Percentiles rank a stretch among this genome's conserved stretches.
Evolutionary conservation across 2,797 vertebrate genomes (phyloP).

Genomic region (Dryobates pubescens): DNA sequence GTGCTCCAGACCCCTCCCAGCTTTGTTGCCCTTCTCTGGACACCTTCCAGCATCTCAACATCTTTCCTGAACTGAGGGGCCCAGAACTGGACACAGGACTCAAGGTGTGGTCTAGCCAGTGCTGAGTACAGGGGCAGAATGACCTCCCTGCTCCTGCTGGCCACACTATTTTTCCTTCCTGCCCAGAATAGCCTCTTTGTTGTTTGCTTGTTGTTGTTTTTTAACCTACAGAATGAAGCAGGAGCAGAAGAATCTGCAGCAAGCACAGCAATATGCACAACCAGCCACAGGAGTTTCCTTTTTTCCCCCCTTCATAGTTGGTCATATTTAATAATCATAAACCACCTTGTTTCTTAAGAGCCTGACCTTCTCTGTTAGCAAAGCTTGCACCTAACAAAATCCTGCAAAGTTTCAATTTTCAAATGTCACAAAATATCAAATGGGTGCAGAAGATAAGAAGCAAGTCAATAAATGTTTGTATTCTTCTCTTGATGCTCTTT

Average conservation of each 20-base stretch:
- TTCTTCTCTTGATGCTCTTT: slow-evolving; percentile 54
- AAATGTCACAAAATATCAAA: slow-evolving; percentile 77
- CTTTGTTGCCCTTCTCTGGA: no score
- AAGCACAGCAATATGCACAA: not conserved
- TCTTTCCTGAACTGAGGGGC: no score
- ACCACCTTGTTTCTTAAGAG: slow-evolving; percentile 45
- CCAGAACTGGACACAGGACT: no score
- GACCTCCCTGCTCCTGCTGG: no score
- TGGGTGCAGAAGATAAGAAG: slow-evolving; percentile 59
- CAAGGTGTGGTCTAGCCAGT: no score
- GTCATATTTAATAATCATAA: slow-evolving; percentile 60
- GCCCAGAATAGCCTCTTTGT: not conserved
- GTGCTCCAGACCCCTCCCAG: no score
- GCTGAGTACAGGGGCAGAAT: no score
- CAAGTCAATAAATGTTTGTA: slow-evolving; percentile 70
- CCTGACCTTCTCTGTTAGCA: slow-evolving; percentile 59
- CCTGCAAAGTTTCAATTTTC: slow-evolving; percentile 63
- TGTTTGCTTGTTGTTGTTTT: no score
- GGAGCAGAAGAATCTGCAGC: not conserved
- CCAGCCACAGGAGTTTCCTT: not conserved
- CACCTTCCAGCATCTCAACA: no score
- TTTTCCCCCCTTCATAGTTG: not conserved
- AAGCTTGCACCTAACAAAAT: slow-evolving; percentile 50
- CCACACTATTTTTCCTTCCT: not conserved
- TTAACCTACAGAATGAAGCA: not conserved